phyloP scores from a whole-genome alignment of 2,113 vertebrate species.

The Lampris megalopsis region DNA sequence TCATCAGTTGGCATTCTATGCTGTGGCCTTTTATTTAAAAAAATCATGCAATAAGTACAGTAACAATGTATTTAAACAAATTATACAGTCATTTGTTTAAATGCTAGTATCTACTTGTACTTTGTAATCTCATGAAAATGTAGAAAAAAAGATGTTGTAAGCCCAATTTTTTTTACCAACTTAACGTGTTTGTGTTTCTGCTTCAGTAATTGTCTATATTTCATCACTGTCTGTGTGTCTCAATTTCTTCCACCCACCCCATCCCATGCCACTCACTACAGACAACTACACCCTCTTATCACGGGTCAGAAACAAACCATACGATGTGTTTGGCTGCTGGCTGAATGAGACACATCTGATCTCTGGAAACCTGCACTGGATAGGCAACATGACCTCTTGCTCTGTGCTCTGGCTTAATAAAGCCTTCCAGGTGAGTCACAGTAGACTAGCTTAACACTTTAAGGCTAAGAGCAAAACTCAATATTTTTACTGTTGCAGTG shows the following conservation, averaged over 20 bases:
- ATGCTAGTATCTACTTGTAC: too few species aligned
- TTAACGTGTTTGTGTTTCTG: background rate
- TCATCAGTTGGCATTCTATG: too few species aligned
- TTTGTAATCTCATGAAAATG: too few species aligned
- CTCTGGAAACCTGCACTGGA: conserved; percentile 96
- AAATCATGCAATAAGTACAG: too few species aligned
- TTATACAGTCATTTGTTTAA: too few species aligned
- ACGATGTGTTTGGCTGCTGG: conserved; percentile 98
- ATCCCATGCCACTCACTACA: conserved; percentile 45
- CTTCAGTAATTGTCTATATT: background rate
- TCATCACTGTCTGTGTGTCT: background rate
- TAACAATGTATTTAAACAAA: too few species aligned
- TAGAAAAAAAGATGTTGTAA: background rate
- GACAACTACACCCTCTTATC: conserved; percentile 93
- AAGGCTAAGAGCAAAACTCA: too few species aligned
- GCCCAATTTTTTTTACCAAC: background rate
- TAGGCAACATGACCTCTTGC: conserved; percentile 95
- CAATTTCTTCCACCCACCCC: background rate
- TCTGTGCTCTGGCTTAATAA: conserved; percentile 98
- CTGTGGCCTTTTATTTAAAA: too few species aligned
- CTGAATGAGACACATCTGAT: conserved; percentile 96
- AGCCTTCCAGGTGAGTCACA: conserved; percentile 91
- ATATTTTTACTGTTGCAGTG: too few species aligned
- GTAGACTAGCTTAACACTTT: too few species aligned
- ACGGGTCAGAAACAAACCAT: conserved; percentile 96